Evolutionary conservation across 2,797 vertebrate species (phyloP), one percentile per base, ranked within the genome.

Genomic region (Acestrorhynchus altus): DNA sequence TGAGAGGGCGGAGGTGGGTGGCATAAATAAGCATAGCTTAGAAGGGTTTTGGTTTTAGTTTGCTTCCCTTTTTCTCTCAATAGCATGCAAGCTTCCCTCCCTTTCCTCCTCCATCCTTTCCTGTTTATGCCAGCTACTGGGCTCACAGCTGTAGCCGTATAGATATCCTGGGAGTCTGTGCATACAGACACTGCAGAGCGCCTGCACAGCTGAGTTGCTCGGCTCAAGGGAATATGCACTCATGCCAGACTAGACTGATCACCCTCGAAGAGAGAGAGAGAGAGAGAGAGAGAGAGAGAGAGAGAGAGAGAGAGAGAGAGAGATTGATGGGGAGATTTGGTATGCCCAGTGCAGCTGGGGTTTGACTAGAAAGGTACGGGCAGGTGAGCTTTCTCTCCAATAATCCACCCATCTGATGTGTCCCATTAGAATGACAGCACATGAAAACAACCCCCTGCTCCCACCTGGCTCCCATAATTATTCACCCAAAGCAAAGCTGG

Each of bases 371-470:
- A 80, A 80, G 60, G 75, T 74, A 68, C 61, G 51, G 49, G 79
- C 79, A 76, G 76, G 76, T 79, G 79, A 74, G 69, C 40, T 42
- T 82, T 52, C 71, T 74, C 63, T 28, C 20, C 26, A 60, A 78
- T 74, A 59, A 46, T 63, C 40, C 47, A 22, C 72, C 63, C 71
- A 77, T 51, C 22, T 60, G 59, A 1, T 39, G 31, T 13, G 7
- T 59, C 18, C 46, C 40, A 63, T 75, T 76, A 82, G 54, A 39
- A 76, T 15, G 31, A 70, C 51, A n/a, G 56, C 11, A 40, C 72
- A 77, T 75, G 46, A 78, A 68, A 56, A 66, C 67, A 57, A 76
- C 26, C 31, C 49, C 73, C 13, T 64, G 76, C 56, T 40, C 12
- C 79, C 75, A 75, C 68, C 76, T 69, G 28, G 64, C 56, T 69